These are phyloP conservation scores for Entelurus aequoreus DNA, from an alignment of 2,113 vertebrate genomes.

Conservation along the genomic window DNA sequence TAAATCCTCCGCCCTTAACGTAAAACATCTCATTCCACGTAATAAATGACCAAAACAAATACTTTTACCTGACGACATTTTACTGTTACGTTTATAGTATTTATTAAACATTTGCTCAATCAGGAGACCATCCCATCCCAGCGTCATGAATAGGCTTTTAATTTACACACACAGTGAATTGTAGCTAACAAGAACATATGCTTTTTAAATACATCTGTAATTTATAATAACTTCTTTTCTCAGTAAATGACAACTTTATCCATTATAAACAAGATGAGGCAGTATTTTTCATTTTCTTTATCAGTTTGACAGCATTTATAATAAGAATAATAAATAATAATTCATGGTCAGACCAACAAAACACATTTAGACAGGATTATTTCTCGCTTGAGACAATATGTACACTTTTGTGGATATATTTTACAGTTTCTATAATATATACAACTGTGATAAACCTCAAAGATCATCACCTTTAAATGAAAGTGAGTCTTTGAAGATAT, in stretches of 20 bases:
- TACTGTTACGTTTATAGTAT: not conserved
- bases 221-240: slow-evolving; percentile 72
- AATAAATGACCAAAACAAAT: not conserved
- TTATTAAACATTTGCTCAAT: not conserved
- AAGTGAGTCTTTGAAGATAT: not conserved
- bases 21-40: not conserved
- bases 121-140: slow-evolving; percentile 17
- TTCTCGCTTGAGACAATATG: slow-evolving; percentile 36
- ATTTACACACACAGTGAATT: slow-evolving; percentile 88
- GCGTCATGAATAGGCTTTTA: slow-evolving; percentile 82
- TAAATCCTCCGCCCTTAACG: not conserved
- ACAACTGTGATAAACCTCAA: not conserved
- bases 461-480: not conserved
- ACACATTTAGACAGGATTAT: slow-evolving; percentile 41
- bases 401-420: slow-evolving; percentile 39
- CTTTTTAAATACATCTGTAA: slow-evolving; percentile 93
- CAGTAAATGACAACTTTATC: slow-evolving; percentile 59
- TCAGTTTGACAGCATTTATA: slow-evolving; percentile 30
- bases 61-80: too few relatives aligned
- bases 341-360: slow-evolving; percentile 46
- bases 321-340: slow-evolving; percentile 59
- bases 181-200: slow-evolving; percentile 91
- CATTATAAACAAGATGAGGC: slow-evolving; percentile 81
- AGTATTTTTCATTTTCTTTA: slow-evolving; percentile 75
- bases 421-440: slow-evolving; percentile 36